Evolutionary conservation across 2,888 invertebrate genomes (phyloP), one percentile per base, ranked within the genome.

Genomic region (Bibio marci): DNA sequence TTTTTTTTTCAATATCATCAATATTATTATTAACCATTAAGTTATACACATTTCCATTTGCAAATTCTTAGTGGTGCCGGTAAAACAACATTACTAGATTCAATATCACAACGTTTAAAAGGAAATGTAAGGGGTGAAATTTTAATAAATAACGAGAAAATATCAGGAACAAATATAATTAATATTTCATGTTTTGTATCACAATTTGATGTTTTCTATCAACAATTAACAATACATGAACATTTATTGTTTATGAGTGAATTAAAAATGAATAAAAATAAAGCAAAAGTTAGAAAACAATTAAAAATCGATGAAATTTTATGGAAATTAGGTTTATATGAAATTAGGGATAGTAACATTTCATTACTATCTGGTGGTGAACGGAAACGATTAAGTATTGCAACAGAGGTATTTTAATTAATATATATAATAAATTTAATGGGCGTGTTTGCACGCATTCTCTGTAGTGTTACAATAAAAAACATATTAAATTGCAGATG

Each of bases 361-460:
- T 76, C 76, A 51, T 72, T 76, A 12, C 66, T 92, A 30, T 90
- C 90, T 1, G 91, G 92, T 1, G 94, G 94, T 1, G 91, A 94
- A 60, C 73, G 77, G 52, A 86, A 87, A 55, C 68, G 86, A 46
- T 68, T 92, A 1, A 76, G 88, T 3, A 70, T 95, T 48, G 92
- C 90, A 39, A 81, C 85, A 40, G 88, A 90, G 70, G 81, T 80
- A 51, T 35, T n/a, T n/a, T n/a, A n/a, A n/a, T n/a, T n/a, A n/a
- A n/a, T n/a, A n/a, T n/a, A n/a, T n/a, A n/a, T n/a, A n/a, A n/a
- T n/a, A n/a, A n/a, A n/a, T n/a, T n/a, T n/a, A n/a, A n/a, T n/a
- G n/a, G n/a, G n/a, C n/a, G n/a, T n/a, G n/a, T n/a, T n/a, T n/a
- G n/a, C n/a, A n/a, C n/a, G n/a, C n/a, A n/a, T n/a, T n/a, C n/a